Conservation (phyloP, 2,888 invertebrate genomes). For the Melinaea marsaeus region DNA sequence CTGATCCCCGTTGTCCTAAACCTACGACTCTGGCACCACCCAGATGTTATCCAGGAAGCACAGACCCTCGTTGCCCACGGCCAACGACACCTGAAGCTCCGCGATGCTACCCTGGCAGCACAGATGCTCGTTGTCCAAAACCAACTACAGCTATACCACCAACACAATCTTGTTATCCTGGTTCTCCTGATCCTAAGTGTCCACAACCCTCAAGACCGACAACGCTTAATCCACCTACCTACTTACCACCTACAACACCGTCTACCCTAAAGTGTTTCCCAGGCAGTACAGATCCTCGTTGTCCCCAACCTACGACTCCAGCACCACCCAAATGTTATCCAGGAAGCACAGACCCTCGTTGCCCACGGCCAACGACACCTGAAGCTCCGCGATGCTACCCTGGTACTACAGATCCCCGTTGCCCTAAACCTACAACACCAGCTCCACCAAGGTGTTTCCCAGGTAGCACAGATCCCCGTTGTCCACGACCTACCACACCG, state of each 20-base stretch:
- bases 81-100: constrained; percentile 37
- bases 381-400: constrained; percentile 36
- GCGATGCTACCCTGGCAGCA: constrained; percentile 49
- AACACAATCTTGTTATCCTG: constrained; percentile 40
- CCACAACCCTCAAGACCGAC: constrained; percentile 35
- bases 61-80: constrained; percentile 49
- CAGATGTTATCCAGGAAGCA: constrained; percentile 47
- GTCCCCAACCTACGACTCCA: constrained; percentile 36
- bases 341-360: constrained; percentile 44
- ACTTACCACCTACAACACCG: no score
- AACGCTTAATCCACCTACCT: no score
- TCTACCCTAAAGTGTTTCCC: constrained; percentile 8
- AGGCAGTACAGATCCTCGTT: constrained; percentile 37
- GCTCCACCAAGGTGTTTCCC: constrained; percentile 33
- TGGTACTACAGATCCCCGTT: constrained; percentile 39
- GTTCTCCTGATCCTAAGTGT: constrained; percentile 43
- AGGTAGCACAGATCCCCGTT: constrained; percentile 42
- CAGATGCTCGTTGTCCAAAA: constrained; percentile 39
- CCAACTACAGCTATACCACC: constrained; percentile 28
- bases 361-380: constrained; percentile 37
- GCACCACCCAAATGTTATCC: constrained; percentile 39
- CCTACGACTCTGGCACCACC: constrained; percentile 47
- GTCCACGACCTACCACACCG: constrained; percentile 39
- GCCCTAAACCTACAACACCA: constrained; percentile 36
- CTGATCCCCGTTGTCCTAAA: constrained; percentile 48